phyloP scores from a whole-genome alignment of 2,888 invertebrate species.

The Apamea sordens region DNA sequence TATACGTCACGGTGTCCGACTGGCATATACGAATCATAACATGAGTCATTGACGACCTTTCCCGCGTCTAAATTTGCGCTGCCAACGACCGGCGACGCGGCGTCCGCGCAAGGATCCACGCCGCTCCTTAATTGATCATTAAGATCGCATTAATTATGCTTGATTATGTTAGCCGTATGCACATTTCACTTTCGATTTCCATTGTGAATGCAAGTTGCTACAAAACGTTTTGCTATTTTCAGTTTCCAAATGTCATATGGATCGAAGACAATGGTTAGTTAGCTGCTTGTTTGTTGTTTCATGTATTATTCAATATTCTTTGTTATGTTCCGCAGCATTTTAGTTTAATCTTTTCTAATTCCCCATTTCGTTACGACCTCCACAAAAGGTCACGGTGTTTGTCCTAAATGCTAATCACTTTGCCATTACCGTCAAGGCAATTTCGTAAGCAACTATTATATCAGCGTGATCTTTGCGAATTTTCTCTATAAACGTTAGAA shows the following conservation, averaged over 20 bases:
- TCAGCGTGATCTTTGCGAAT: constrained; percentile 42
- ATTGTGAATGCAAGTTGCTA: constrained; percentile 30
- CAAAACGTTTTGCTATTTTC: constrained; percentile 12
- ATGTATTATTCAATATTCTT: constrained; percentile 35
- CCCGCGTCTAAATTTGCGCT: constrained; percentile 85
- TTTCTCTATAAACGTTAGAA: constrained; percentile 53
- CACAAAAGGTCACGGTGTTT: constrained; percentile 76
- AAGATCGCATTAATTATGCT: constrained; percentile 71
- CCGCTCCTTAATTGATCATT: constrained; percentile 76
- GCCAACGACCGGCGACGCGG: constrained; percentile 79
- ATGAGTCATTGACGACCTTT: constrained; percentile 86
- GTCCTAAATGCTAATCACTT: constrained; percentile 77
- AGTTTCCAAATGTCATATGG: constrained; percentile 14
- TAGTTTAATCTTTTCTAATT: constrained; percentile 55
- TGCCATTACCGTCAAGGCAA: constrained; percentile 75
- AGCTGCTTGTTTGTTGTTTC: constrained; percentile 18
- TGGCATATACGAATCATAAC: constrained; percentile 71
- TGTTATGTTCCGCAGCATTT: constrained; percentile 27
- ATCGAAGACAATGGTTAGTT: constrained; percentile 23
- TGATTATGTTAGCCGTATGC: constrained; percentile 54
- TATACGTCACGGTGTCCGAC: constrained; percentile 54
- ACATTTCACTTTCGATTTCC: constrained; percentile 53
- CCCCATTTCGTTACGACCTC: constrained; percentile 68
- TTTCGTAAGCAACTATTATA: constrained; percentile 61
- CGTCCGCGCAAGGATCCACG: constrained; percentile 66